Base-by-base conservation (phyloP, 2,888 invertebrate species). In the Meganola albula region DNA sequence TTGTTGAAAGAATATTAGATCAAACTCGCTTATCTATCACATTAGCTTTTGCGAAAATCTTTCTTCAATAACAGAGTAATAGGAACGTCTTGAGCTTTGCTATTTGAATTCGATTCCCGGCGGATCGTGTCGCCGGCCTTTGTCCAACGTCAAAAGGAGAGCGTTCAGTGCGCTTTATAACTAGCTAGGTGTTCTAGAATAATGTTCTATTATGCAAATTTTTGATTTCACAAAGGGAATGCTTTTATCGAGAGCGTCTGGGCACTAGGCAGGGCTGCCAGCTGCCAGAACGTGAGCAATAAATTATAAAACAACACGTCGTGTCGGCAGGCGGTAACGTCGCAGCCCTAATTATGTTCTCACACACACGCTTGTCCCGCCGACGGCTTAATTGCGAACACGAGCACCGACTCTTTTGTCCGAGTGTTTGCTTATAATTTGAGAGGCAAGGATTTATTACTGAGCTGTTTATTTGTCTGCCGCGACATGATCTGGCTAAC, bases 251-350 rank as follows among this genome's bases (percentile, higher is more conserved):
- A 24, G 28, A 11, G 26, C 31, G 34, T 30, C 42, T 41, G 40
- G 31, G n/a, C n/a, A n/a, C 26, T 38, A 38, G 37, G 51, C 13
- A 34, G 27, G 40, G 12, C 24, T 25, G 11, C 12, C 11, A 24
- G 29, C 25, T 18, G n/a, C n/a, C n/a, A n/a, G n/a, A n/a, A n/a
- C n/a, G 34, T 29, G 30, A 22, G 23, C 42, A 16, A 48, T 57
- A 47, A 56, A 58, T 62, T 55, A 62, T 58, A 48, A 52, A 53
- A 47, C 43, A 52, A 51, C 53, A 50, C 27, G 31, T 22, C 7
- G 24, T 31, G 18, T 13, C 27, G 18, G 20, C 25, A 27, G 8
- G 32, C 28, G 31, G 40, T n/a, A n/a, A n/a, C n/a, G n/a, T n/a
- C 34, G 34, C 53, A 40, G 42, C 53, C 53, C 58, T 58, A 50